Base-by-base conservation (phyloP, 2,888 invertebrate genomes). In the Apotomis betuletana region DNA sequence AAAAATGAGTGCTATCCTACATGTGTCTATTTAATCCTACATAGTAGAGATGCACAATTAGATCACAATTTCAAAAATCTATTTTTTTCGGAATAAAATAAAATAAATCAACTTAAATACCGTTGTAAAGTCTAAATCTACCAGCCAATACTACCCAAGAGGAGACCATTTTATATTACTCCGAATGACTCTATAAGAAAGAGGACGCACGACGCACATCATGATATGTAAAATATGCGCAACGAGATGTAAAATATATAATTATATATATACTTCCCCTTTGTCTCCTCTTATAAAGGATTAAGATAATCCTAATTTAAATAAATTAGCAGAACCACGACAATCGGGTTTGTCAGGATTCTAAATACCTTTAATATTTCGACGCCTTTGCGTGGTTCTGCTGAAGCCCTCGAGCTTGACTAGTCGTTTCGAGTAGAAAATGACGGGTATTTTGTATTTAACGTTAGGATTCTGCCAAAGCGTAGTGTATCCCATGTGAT, bases 381-480 rank as follows among this genome's bases (percentile, higher is more conserved):
- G 36, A 38, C 5, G 62, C 13, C 52, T 67, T 57, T 44, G 51
- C 51, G 52, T 67, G 51, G 51, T 51, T 69, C 61, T 55, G 27
- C 54, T 57, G 6, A 69, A 49, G 13, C 57, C 49, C 13, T 57
- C 62, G 69, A 69, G 69, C 62, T 69, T 69, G 55, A 49, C 38
- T 15, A 62, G 69, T 67, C 51, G 52, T 67, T 59, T 60, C 38
- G 58, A 55, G 46, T 57, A 57, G 41, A 13, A 59, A 8, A 61
- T 68, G 54, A 55, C 13, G 36, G 36, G 46, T 61, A 55, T 61
- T 61, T 55, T 55, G 13, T 69, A 67, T 63, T 41, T 57, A 63
- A 57, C 13, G 15, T 57, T 49, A 63, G 55, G 44, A 38, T 38
- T 55, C 38, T 62, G 69, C 62, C 69, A 69, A 69, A 69, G 13